Evolutionary conservation across 2,888 invertebrate species (phyloP).

Genomic region (Oscheius onirici): DNA sequence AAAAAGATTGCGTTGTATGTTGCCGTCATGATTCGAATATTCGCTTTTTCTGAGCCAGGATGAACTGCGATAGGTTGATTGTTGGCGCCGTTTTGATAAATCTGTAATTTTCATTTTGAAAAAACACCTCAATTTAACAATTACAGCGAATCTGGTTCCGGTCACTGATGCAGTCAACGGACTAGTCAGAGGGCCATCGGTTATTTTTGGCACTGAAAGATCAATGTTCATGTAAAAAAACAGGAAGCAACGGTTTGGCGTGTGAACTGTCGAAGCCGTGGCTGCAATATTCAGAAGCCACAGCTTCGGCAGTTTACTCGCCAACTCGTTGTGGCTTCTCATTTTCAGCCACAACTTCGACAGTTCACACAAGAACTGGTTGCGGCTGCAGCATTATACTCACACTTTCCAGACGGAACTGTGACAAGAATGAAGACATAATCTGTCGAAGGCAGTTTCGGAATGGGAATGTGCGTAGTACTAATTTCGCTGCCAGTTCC

Average conservation of each 20-base stretch:
- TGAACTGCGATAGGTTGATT: neutral
- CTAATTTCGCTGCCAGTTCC: neutral
- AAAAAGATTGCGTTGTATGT: neutral
- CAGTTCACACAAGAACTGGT: no score
- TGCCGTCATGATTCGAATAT: neutral
- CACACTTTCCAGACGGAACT: neutral
- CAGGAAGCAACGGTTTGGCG: no score
- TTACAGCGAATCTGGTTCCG: constrained; percentile 8
- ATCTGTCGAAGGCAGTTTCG: neutral
- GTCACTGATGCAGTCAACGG: neutral
- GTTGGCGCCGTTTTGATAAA: neutral
- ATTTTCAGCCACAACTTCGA: no score
- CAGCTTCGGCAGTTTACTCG: no score
- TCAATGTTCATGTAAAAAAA: no score
- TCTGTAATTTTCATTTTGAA: neutral
- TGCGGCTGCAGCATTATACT: no score
- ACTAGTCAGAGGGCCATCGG: neutral
- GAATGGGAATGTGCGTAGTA: neutral
- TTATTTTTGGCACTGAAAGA: constrained; percentile 18
- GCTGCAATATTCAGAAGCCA: no score
- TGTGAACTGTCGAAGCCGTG: no score
- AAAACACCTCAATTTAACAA: neutral
- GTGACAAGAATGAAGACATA: neutral
- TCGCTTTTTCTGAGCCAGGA: neutral
- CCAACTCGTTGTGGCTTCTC: no score